Evolutionary conservation across 2,797 vertebrate genomes (phyloP), one percentile per base, ranked within the genome.

Genomic region (Neosilurus hyrtlii): DNA sequence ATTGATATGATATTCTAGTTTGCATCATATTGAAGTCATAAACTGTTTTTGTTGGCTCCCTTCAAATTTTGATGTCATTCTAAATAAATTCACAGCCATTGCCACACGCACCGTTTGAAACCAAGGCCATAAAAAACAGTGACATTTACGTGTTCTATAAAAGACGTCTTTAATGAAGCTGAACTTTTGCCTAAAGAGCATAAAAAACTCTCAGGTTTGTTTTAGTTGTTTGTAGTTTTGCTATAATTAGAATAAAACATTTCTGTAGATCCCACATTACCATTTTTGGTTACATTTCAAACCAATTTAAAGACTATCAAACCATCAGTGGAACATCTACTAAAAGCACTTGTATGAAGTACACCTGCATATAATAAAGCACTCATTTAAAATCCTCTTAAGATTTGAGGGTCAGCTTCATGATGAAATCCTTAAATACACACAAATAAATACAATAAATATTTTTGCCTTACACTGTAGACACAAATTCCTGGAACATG

Each of bases 81-180:
- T 61, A 43, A 14, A 67, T 22, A 30, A 79, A 79, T 65, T 52
- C 43, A 30, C n/a, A 79, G 49, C 24, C 10, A 20, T 12, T 75
- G 54, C 72, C 72, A 37, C 30, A 22, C 35, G 72, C 26, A 57
- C 61, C 18, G 61, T 63, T 63, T 65, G n/a, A 66, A 63, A 79
- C 16, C 62, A 22, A 14, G 49, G 16, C 11, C 6, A 2, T 67
- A 67, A 71, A 83, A 65, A 62, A 70, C 56, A 62, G 65, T 71
- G 73, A 70, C 82, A 78, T 78, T 83, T 70, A 83, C 74, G 8
- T 70, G 56, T 83, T 78, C 56, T 65, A 24, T 62, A 12, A 75
- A 57, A 78, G 74, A 78, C 3, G 75, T 54, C 30, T 72, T 83
- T 79, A 79, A 78, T 71, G 82, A 71, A 15, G 14, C 56, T 72